Percentiles rank a stretch among this genome's conserved stretches.
phyloP scores from a whole-genome alignment of 1,140 invertebrate genomes.

The Pseudoatta argentina region DNA sequence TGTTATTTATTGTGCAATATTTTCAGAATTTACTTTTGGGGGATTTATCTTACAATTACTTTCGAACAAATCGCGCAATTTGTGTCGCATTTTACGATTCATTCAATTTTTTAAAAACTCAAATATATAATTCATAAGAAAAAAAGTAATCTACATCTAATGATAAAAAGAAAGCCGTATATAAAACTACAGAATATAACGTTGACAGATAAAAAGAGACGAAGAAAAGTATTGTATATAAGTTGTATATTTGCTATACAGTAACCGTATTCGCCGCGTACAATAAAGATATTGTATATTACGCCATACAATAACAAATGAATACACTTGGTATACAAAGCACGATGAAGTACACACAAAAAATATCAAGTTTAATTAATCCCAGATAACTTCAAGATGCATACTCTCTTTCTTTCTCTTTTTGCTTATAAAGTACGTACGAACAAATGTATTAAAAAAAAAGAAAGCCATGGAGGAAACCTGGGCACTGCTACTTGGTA shows the following conservation, averaged over 20 bases:
- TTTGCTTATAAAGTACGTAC: neutral
- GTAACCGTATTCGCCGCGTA: constrained; percentile 24
- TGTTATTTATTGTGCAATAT: too few relatives aligned
- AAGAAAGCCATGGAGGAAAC: constrained; percentile 5
- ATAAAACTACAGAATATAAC: neutral
- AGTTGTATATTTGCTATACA: constrained; percentile 54
- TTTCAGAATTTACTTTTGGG: too few relatives aligned
- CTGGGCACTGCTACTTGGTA: neutral
- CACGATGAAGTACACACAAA: constrained; percentile 67
- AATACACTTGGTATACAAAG: constrained; percentile 51
- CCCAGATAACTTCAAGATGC: neutral
- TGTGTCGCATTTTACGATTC: neutral
- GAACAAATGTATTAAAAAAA: constrained; percentile 33
- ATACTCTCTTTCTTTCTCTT: neutral
- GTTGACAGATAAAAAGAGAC: neutral
- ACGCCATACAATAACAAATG: constrained; percentile 48
- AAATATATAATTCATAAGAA: neutral
- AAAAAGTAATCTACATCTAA: neutral
- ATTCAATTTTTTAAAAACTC: neutral
- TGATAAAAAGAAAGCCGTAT: neutral
- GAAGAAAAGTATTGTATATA: constrained; percentile 17
- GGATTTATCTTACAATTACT: neutral
- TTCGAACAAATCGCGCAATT: neutral
- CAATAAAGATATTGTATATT: constrained; percentile 36
- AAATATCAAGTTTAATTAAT: constrained; percentile 34